Evolutionary conservation across 2,888 invertebrate species (phyloP), one percentile per base, ranked within the genome.

Genomic region (Amiota mariae): DNA sequence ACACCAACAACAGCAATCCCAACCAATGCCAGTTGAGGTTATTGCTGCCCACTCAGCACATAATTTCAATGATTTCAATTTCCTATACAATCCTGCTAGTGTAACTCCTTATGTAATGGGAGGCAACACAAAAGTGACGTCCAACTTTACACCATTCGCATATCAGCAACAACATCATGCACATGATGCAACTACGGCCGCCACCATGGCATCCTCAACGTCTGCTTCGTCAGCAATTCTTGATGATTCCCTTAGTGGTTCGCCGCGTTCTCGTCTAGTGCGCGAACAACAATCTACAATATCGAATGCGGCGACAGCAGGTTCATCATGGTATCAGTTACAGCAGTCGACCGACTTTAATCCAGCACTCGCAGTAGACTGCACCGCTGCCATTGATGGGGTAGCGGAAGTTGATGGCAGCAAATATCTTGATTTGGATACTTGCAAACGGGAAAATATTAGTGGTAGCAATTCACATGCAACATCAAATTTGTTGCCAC

Each of bases 351-450:
- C 82, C n/a, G 85, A 88, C 73, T 87, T 88, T 36, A 88, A 88
- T 70, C 81, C 81, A 8, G 82, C 84, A 0, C 72, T 88, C 18
- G 84, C 85, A 61, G 89, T 87, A 48, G 87, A 88, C 70, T 83
- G 82, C 73, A 83, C 80, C 70, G 85, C 82, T 12, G 86, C 86
- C 20, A 82, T 88, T 11, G 87, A 87, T 70, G 85, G 87, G 10
- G 82, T 79, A 67, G 84, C 80, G 6, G 88, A 87, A 56, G 85
- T 85, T 61, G 67, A 46, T 13, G 67, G 67, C 20, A 51, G 51
- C 18, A 90, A 89, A 75, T 90, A 90, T 73, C 82, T 90, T 66
- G 90, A 90, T 80, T 79, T 90, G 76, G 90, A 90, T 79, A 76
- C 88, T 10, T 90, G 88, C 70, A 90, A 90, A 76, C 85, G 88